Evolutionary conservation across 1,140 invertebrate genomes (phyloP), one percentile per base, ranked within the genome.

Genomic region (Cydia strobilella): DNA sequence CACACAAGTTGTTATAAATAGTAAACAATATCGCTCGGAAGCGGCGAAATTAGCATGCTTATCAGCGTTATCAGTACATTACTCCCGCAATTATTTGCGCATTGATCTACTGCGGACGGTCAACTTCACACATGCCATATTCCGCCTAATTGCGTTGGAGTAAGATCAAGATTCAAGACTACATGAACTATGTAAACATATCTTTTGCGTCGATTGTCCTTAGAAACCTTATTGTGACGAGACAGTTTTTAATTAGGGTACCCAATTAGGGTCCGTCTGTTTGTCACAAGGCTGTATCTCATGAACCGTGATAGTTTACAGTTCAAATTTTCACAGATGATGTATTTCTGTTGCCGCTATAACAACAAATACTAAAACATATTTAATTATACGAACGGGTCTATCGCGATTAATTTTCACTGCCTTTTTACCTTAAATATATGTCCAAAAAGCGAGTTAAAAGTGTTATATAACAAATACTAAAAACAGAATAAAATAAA

Each of bases 51-150:
- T 73, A 73, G 51, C 39, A 73, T 73, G 51, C 27, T 51, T 48
- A 48, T 73, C 72, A 25, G 12, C 23, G 65, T 69, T 69, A 69
- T 69, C 65, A 69, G 65, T 69, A 39, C 65, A 69, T 69, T 69
- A 69, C 65, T 35, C 65, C 31, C 65, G 63, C 63, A 18, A 0
- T 42, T 69, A 69, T 69, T 69, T 69, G 35, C 65, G 31, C 18
- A 10, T 5, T 35, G 25, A 6, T 35, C 27, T 69, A 69, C 27
- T 69, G 65, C 31, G 65, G 9, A 35, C 25, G n/a, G 20, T 9
- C 54, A 23, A 23, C 7, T 1, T 9, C 54, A 59, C 2, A 12
- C 9, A 23, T 59, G 10, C n/a, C 10, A 10, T 23, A 18, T 23
- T 59, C 2, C 20, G 2, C 18, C 20, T 59, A 23, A 23, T 59